Percentiles rank a stretch among this genome's conserved stretches.
phyloP scores from a whole-genome alignment of 30 jellyfish, hydroid and myxozoan genomes.

The Nemopilema nomurai region DNA sequence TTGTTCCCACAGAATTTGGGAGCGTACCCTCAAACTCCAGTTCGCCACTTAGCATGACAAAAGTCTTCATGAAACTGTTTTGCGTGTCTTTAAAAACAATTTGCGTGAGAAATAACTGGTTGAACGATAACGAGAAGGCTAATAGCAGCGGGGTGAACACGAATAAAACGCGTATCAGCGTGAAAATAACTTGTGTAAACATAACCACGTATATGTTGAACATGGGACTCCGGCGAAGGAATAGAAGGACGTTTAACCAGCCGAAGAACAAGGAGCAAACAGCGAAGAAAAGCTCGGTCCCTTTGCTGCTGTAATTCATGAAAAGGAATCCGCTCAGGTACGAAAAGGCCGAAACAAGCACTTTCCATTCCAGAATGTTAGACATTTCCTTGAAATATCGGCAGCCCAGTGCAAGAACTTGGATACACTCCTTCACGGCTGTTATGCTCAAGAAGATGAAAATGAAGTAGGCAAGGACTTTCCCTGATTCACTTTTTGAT shows the following conservation, averaged over 20 bases:
- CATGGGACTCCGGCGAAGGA: conserved; percentile 56
- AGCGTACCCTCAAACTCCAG: conserved; percentile 41
- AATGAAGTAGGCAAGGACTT: background rate
- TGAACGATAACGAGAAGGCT: conserved; percentile 69
- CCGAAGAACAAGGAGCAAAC: conserved; percentile 49
- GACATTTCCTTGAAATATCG: conserved; percentile 47
- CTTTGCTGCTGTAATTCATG: background rate
- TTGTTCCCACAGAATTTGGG: conserved; percentile 10
- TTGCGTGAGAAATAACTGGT: conserved; percentile 29
- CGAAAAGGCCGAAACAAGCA: conserved; percentile 37
- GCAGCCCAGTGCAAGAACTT: conserved; percentile 15
- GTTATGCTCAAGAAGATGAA: conserved; percentile 1
- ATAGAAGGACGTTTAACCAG: conserved; percentile 60
- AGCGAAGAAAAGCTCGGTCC: conserved; percentile 40
- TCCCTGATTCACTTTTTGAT: background rate
- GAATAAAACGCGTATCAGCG: conserved; percentile 49
- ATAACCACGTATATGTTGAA: conserved; percentile 76
- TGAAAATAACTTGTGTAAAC: conserved; percentile 60
- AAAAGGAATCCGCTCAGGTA: conserved; percentile 45
- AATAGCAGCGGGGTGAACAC: conserved; percentile 58
- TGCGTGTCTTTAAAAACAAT: conserved; percentile 31
- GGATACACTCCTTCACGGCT: conserved; percentile 44
- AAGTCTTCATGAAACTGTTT: conserved; percentile 41
- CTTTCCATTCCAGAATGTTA: conserved; percentile 52
- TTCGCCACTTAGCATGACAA: conserved; percentile 74